Evolutionary conservation across 2,113 vertebrate species (phyloP), one percentile per base, ranked within the genome.

Genomic region (Nannospalax galili): DNA sequence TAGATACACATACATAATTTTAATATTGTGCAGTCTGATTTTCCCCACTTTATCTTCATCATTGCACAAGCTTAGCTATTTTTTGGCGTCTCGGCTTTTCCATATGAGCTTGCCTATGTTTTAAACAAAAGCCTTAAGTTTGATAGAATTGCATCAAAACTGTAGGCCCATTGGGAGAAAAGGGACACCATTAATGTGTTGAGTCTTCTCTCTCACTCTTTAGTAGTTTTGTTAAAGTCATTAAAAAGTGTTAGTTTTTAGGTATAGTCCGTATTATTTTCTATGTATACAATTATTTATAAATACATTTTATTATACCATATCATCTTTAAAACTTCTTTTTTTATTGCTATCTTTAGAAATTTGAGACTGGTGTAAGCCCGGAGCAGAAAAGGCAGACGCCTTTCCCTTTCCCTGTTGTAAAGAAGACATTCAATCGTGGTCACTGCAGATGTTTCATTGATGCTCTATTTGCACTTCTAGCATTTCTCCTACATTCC

Each of bases 301-400:
- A 77, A 93, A 69, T 65, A 94, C n/a, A 67, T 74, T 48, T 37
- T 58, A 81, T 80, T 85, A 32, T 62, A 30, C 70, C n/a, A n/a
- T 80, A 64, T 35, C 60, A 42, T 72, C 26, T 3, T 5, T 81
- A 80, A 48, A 26, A 65, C 10, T 16, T 67, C 12, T n/a, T 20
- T 35, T 48, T 58, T 45, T 73, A 62, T 19, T 74, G 14, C 17
- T 94, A n/a, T 58, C 16, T 11, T 12, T 52, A n/a, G 30, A 80
- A 60, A 17, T 92, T 75, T 17, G 32, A n/a, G 26, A 60, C 19
- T 37, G 74, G 6, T 22, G 30, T 11, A 60, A 2, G 78, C 30
- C 12, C 40, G 64, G 7, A 74, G 4, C 45, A n/a, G 1, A 64
- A 16, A 88, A 16, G 56, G 16, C 2, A 79, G 35, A 48, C 1